Evolutionary conservation across 2,797 vertebrate genomes (phyloP), one percentile per base, ranked within the genome.

Genomic region (Dermochelys coriacea): DNA sequence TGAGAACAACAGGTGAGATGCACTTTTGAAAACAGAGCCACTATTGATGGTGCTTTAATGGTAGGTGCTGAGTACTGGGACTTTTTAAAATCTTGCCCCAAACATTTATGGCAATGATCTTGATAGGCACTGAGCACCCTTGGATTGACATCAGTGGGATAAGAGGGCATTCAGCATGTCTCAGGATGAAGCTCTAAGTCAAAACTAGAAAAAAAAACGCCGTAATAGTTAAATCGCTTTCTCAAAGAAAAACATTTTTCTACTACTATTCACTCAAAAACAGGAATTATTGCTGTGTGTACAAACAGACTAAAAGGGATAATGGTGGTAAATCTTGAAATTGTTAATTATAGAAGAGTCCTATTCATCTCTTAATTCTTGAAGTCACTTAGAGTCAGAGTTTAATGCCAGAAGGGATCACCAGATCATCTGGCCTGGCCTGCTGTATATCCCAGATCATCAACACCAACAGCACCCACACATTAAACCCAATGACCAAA

Each of bases 261-360:
- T 2, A 89, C 1, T 54, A 55, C 29, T 82, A 80, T 74, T 64
- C 37, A 84, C 14, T 77, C 31, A 10, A 55, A 55, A 86, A 79
- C 2, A 59, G 31, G 84, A 80, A 29, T 19, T 11, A 11, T 0
- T 78, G 45, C 16, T 3, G 59, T 41, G 21, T 1, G 2, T 27
- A 88, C 23, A 84, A 89, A n/a, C 29, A 86, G 5, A 52, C 2
- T 41, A 74, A 51, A 54, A 74, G 3, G 7, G 54, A 25, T 45
- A 79, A 0, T 5, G 80, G n/a, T 37, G 64, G 19, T 47, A 55
- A 1, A 23, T 2, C 55, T 5, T 80, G 16, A 85, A 1, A 37
- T 31, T 54, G 94, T 82, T 8, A 49, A 79, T 49, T 52, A 51
- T 10, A 79, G n/a, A 83, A 25, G 8, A 92, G 61, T 8, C 54